phyloP scores from a whole-genome alignment of 1,140 invertebrate genomes.

The Andricus grossulariae region DNA sequence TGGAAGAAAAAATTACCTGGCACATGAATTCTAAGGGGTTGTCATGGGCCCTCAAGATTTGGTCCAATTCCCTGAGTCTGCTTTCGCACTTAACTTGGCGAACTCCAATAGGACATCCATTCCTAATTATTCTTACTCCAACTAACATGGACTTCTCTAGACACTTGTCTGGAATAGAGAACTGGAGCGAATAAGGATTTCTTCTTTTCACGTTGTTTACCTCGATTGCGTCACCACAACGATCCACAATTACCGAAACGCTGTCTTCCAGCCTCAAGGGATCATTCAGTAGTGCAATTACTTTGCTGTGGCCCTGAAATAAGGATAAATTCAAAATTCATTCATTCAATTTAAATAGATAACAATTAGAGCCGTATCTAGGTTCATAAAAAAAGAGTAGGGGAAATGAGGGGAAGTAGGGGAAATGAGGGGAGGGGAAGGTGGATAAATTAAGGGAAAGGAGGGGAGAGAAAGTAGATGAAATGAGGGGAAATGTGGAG shows the following conservation, averaged over 20 bases:
- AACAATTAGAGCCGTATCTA: not conserved
- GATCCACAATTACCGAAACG: slow-evolving; percentile 85
- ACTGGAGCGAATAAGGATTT: slow-evolving; percentile 89
- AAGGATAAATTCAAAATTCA: not conserved
- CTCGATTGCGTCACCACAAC: slow-evolving; percentile 86
- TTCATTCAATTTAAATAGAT: slow-evolving; percentile 23
- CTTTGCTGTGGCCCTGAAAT: slow-evolving; percentile 85
- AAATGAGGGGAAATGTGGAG: too few relatives aligned
- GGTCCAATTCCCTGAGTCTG: slow-evolving; percentile 86
- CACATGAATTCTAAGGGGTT: slow-evolving; percentile 92
- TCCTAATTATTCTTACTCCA: slow-evolving; percentile 86
- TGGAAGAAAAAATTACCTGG: slow-evolving; percentile 78
- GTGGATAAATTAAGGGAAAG: too few relatives aligned
- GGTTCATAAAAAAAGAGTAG: not conserved
- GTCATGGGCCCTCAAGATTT: slow-evolving; percentile 84
- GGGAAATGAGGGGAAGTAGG: too few relatives aligned
- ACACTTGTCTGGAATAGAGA: slow-evolving; percentile 85
- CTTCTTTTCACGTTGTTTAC: slow-evolving; percentile 84
- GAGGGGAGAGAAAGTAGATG: too few relatives aligned
- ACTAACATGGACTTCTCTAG: slow-evolving; percentile 89
- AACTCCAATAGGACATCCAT: slow-evolving; percentile 85
- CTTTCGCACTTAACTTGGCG: slow-evolving; percentile 91
- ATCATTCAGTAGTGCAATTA: slow-evolving; percentile 86
- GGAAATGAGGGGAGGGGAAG: too few relatives aligned
- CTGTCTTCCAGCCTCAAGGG: slow-evolving; percentile 84